Conservation (phyloP, 2,888 invertebrate genomes). For the Lissocephala sabroskyi region DNA sequence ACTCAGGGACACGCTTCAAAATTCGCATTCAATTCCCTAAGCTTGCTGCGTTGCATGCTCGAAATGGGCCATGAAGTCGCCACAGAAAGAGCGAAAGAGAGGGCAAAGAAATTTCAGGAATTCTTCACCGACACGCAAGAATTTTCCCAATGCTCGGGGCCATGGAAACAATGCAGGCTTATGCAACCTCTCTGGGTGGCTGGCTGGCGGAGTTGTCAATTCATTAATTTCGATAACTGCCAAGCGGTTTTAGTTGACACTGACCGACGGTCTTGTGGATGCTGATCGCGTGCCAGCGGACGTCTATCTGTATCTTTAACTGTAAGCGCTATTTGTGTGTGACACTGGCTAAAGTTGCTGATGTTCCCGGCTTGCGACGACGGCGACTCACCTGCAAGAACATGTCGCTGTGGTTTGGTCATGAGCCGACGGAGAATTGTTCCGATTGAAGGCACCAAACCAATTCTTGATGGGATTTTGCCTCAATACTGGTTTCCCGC, state of each 20-base stretch:
- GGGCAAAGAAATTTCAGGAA: constrained; percentile 42
- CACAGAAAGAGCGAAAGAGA: too few species aligned
- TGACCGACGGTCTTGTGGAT: constrained; percentile 15
- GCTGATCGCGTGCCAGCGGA: constrained; percentile 8
- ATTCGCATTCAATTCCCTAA: too few species aligned
- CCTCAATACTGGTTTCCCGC: constrained; percentile 50
- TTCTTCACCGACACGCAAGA: too few species aligned
- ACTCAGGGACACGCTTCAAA: too few species aligned
- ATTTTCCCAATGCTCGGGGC: constrained; percentile 38
- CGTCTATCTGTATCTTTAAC: constrained; percentile 33
- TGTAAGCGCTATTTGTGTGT: constrained; percentile 45
- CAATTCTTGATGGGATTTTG: constrained; percentile 74
- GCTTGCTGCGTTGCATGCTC: too few species aligned
- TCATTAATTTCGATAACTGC: constrained; percentile 10
- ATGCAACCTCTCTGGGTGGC: constrained; percentile 20
- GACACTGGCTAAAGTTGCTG: constrained; percentile 29
- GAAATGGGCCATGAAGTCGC: too few species aligned
- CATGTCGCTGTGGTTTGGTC: constrained; percentile 67
- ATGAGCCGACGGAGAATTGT: constrained; percentile 72
- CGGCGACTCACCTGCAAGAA: constrained; percentile 61
- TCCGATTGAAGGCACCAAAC: constrained; percentile 78
- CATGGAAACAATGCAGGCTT: too few species aligned
- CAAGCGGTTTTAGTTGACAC: constrained; percentile 5
- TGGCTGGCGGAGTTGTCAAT: not conserved
- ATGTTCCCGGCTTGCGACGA: not conserved